Conservation (phyloP, 2,797 vertebrate species). For the Spinus olivaceus region DNA sequence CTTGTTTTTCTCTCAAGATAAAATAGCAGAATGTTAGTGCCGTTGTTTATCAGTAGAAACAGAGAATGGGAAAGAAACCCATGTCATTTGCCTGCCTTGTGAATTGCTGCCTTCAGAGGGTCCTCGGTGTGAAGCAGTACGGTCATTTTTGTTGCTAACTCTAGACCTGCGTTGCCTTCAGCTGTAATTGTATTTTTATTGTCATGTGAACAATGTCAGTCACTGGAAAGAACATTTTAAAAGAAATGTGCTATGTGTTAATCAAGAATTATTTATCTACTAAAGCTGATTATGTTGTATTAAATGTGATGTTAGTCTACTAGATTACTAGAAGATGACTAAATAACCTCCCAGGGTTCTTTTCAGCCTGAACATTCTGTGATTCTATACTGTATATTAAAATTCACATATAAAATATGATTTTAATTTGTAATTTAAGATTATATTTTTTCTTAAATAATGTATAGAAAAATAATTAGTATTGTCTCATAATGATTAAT, state of each 20-base stretch:
- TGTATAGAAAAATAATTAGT: background rate
- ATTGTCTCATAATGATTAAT: background rate
- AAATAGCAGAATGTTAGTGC: background rate
- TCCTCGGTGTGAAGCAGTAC: background rate
- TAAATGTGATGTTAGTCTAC: conserved; percentile 28
- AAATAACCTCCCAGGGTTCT: background rate
- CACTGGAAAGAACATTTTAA: conserved; percentile 29
- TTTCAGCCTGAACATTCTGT: background rate
- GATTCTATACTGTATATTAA: background rate
- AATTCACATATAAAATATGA: background rate
- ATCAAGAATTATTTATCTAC: conserved; percentile 50
- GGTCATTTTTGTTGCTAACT: background rate
- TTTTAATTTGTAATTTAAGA: background rate
- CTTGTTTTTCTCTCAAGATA: background rate
- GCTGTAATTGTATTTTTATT: conserved; percentile 36
- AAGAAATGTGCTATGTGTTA: conserved; percentile 21
- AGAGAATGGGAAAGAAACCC: background rate
- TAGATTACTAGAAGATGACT: conserved; percentile 8
- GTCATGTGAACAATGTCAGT: background rate
- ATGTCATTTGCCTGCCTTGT: background rate
- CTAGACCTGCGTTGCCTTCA: background rate
- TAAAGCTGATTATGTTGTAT: conserved; percentile 11
- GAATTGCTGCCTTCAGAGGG: background rate
- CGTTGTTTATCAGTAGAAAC: background rate
- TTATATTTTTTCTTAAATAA: background rate